Evolutionary conservation across 1,140 invertebrate genomes (phyloP).

Genomic region (Trissolcus basalis): DNA sequence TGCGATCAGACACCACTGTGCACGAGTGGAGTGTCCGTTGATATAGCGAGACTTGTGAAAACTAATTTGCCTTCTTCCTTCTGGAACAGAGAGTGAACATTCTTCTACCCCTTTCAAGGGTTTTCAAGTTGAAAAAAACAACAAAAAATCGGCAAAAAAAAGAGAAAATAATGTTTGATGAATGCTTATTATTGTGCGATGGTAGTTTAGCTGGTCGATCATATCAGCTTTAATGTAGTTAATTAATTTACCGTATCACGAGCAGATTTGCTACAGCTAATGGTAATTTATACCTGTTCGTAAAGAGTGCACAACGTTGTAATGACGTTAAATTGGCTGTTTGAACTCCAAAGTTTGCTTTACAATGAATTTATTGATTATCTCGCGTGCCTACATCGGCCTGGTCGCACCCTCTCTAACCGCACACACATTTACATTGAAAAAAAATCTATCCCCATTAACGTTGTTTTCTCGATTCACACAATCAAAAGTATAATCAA

Average conservation of each 20-base stretch:
- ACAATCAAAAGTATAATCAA: too few species aligned
- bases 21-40: too few species aligned
- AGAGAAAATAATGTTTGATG: not conserved
- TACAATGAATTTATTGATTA: constrained; percentile 59
- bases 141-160: too few species aligned
- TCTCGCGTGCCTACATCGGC: constrained; percentile 39
- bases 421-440: constrained; percentile 25
- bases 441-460: constrained; percentile 13
- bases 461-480: constrained; percentile 2
- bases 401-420: constrained; percentile 44
- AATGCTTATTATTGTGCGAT: not conserved
- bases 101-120: too few species aligned
- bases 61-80: too few species aligned
- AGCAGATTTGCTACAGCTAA: constrained; percentile 34
- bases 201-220: not conserved
- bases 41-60: too few species aligned
- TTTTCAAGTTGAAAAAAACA: not conserved
- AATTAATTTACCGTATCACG: constrained; percentile 32
- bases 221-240: constrained; percentile 22
- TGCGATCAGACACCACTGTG: too few species aligned
- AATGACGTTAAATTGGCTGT: constrained; percentile 56
- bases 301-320: constrained; percentile 39
- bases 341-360: constrained; percentile 54
- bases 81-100: too few species aligned
- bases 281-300: constrained; percentile 47